Evolutionary conservation across 2,888 invertebrate species (phyloP).

Genomic region (Oscheius myriophilus): DNA sequence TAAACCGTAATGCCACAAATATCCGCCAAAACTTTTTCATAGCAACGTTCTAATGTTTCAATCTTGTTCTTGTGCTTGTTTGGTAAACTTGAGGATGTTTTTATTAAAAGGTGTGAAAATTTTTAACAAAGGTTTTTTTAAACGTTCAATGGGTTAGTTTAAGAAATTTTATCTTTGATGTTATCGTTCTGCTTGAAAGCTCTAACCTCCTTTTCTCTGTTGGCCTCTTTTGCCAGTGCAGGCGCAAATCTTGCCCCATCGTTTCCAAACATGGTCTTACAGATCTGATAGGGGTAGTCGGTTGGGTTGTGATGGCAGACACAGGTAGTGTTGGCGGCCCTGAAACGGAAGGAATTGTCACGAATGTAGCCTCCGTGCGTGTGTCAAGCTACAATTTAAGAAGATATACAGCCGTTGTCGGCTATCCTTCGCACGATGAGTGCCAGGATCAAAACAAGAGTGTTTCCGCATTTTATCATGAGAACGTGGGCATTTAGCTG

Average conservation of each 20-base stretch:
- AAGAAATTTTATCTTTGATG: too few species aligned
- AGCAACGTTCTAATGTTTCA: too few species aligned
- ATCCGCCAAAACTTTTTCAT: too few species aligned
- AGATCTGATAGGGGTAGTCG: slow-evolving; percentile 58
- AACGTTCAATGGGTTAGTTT: too few species aligned
- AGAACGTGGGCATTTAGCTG: neutral
- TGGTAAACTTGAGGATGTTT: too few species aligned
- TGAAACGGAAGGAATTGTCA: slow-evolving; percentile 26
- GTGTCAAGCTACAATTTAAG: neutral
- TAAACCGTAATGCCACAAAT: too few species aligned
- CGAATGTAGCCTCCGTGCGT: too few species aligned
- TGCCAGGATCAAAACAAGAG: neutral
- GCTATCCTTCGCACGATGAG: too few species aligned
- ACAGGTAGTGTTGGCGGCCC: slow-evolving; percentile 60
- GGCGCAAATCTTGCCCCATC: slow-evolving; percentile 3
- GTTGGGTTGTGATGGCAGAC: slow-evolving; percentile 56
- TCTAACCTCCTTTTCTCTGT: neutral
- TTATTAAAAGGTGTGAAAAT: too few species aligned
- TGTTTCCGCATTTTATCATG: neutral
- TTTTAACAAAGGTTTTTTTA: too few species aligned
- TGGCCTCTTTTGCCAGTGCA: neutral
- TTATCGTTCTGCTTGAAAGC: neutral
- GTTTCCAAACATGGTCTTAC: slow-evolving; percentile 21
- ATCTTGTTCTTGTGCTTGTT: too few species aligned
- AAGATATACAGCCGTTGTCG: neutral